Evolutionary conservation across 1,140 invertebrate species (phyloP).

Genomic region (Sesamia nonagrioides): DNA sequence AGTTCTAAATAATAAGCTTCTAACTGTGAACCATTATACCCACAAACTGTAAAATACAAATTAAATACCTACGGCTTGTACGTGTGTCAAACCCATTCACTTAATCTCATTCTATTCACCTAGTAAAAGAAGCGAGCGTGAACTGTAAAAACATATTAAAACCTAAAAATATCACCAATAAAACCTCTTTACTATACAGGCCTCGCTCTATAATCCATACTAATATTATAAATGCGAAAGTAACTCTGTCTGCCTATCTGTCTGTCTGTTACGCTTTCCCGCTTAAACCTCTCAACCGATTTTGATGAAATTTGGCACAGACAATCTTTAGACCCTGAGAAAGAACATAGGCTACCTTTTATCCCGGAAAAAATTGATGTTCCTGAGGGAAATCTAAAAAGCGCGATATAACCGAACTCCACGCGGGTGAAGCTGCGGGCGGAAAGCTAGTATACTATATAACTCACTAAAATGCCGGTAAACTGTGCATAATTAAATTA

Average conservation of each 20-base stretch:
- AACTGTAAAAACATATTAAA: constrained; percentile 10
- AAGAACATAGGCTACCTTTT: too few species aligned
- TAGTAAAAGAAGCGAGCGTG: constrained; percentile 8
- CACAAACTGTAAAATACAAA: neutral
- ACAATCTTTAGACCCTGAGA: too few species aligned
- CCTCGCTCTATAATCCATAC: neutral
- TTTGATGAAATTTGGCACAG: too few species aligned
- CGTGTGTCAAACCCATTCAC: constrained; percentile 15
- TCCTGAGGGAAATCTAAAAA: too few species aligned
- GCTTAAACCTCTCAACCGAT: too few species aligned
- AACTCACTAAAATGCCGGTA: neutral
- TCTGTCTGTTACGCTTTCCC: too few species aligned
- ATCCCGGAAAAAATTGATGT: too few species aligned
- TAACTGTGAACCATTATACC: constrained; percentile 15
- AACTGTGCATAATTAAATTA: constrained; percentile 20
- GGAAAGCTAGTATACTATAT: too few species aligned
- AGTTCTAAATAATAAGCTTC: neutral
- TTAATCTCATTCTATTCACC: neutral
- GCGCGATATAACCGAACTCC: too few species aligned
- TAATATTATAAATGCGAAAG: too few species aligned
- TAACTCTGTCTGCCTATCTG: too few species aligned
- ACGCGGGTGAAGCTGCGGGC: too few species aligned
- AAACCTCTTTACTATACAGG: neutral
- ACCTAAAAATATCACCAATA: neutral
- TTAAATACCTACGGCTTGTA: neutral